Percentiles rank a stretch among this genome's conserved stretches.
These are phyloP conservation scores for Aporophyla nigra DNA, from an alignment of 2,888 invertebrate species.

Conservation along the genomic window DNA sequence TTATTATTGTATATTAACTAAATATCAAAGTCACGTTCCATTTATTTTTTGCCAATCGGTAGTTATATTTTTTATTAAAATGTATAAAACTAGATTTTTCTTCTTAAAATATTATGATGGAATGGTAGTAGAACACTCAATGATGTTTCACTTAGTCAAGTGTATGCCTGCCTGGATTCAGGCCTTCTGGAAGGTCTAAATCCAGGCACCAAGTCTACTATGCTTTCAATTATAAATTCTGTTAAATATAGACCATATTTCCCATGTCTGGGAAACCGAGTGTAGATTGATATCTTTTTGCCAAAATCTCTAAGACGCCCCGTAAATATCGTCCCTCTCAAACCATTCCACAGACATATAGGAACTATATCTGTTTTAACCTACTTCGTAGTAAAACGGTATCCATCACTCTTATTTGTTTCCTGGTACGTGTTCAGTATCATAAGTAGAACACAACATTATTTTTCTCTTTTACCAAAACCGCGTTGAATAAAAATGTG, in stretches of 20 bases:
- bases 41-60: too few species aligned
- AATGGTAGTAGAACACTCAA: too few species aligned
- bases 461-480: conserved; percentile 26
- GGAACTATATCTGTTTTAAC: neutral
- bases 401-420: conserved; percentile 45
- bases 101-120: too few species aligned
- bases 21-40: too few species aligned
- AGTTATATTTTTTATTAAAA: too few species aligned
- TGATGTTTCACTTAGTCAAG: neutral
- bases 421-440: conserved; percentile 26
- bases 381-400: conserved; percentile 14
- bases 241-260: neutral
- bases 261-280: too few species aligned
- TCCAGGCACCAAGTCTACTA: too few species aligned
- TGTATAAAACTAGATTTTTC: too few species aligned
- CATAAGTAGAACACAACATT: conserved; percentile 22
- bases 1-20: too few species aligned
- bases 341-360: neutral
- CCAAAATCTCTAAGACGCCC: neutral
- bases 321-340: neutral
- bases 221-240: neutral
- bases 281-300: neutral
- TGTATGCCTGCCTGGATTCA: neutral
- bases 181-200: too few species aligned
- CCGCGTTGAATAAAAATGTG: conserved; percentile 26